These are phyloP conservation scores for Chalcosyrphus nemorum DNA, from an alignment of 2,888 invertebrate species.

Conservation along the genomic window DNA sequence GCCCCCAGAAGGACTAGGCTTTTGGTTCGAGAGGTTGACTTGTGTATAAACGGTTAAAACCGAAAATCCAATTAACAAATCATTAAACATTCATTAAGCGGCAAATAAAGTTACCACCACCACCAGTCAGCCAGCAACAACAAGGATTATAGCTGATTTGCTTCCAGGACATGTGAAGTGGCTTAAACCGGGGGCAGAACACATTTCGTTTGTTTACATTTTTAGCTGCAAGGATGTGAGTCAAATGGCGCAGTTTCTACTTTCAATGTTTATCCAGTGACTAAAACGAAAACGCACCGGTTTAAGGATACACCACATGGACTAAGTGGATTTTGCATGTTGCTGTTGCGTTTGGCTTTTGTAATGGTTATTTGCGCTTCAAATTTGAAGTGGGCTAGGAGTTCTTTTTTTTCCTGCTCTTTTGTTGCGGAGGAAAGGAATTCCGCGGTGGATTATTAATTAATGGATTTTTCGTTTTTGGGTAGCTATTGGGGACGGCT, in stretches of 20 bases:
- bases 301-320: slow-evolving; percentile 46
- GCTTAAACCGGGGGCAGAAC: background rate
- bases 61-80: slow-evolving; percentile 82
- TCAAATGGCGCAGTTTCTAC: slow-evolving; percentile 43
- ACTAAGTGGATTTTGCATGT: slow-evolving; percentile 60
- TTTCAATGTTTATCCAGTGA: slow-evolving; percentile 5
- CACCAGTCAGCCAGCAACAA: slow-evolving; percentile 10
- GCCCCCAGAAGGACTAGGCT: slow-evolving; percentile 13
- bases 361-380: slow-evolving; percentile 24
- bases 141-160: slow-evolving; percentile 69
- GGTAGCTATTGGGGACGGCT: slow-evolving; percentile 6
- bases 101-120: slow-evolving; percentile 58
- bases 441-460: slow-evolving; percentile 61
- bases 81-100: slow-evolving; percentile 82
- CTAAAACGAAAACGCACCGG: slow-evolving; percentile 19
- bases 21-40: background rate
- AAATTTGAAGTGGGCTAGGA: slow-evolving; percentile 10
- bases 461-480: slow-evolving; percentile 51
- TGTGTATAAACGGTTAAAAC: slow-evolving; percentile 75
- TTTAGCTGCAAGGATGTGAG: slow-evolving; percentile 41
- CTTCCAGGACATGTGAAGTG: slow-evolving; percentile 48
- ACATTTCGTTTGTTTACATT: slow-evolving; percentile 55
- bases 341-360: slow-evolving; percentile 34
- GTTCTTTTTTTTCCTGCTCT: background rate
- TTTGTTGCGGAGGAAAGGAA: slow-evolving; percentile 25